Evolutionary conservation across 2,888 invertebrate species (phyloP).

Genomic region (Drosophila picticornis): DNA sequence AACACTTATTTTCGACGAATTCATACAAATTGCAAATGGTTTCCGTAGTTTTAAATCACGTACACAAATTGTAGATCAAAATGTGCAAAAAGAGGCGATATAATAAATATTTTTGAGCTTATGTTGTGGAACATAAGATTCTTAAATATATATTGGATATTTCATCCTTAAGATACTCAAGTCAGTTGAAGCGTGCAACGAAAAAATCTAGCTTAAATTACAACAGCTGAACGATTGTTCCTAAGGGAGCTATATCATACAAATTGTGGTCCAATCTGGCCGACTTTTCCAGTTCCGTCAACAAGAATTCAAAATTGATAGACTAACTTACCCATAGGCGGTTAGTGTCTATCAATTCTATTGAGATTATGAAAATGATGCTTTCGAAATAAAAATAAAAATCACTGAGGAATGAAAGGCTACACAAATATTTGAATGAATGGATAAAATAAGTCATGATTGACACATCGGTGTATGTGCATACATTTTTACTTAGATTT

Average conservation of each 20-base stretch:
- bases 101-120: background rate
- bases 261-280: background rate
- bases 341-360: background rate
- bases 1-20: background rate
- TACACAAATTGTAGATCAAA: background rate
- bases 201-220: background rate
- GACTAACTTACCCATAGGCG: no score
- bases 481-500: background rate
- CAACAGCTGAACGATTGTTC: background rate
- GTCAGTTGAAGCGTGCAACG: background rate
- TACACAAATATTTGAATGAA: background rate
- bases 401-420: background rate
- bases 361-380: background rate
- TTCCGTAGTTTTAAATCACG: background rate
- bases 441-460: background rate
- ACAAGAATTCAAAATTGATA: background rate
- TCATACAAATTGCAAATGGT: background rate
- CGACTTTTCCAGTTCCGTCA: background rate
- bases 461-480: background rate
- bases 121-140: background rate
- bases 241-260: background rate
- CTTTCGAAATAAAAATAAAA: background rate
- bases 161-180: background rate
- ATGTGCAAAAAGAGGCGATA: background rate
- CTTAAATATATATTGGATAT: background rate